phyloP scores from a whole-genome alignment of 2,113 vertebrate genomes.

The Drymodes brunneopygia region DNA sequence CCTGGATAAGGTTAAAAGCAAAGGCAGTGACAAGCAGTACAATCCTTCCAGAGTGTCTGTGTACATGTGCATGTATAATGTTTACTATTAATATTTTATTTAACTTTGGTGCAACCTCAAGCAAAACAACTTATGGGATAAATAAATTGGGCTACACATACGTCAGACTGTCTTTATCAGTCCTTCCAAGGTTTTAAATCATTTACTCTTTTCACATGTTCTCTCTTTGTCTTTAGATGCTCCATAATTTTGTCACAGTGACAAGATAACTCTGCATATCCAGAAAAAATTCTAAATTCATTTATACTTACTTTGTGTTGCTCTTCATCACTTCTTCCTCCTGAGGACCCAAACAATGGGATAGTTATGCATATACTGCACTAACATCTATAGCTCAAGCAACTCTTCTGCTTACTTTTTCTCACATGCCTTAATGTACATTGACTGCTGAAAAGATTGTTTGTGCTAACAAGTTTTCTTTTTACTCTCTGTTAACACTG shows the following conservation, averaged over 20 bases:
- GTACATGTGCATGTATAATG: not conserved
- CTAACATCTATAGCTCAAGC: not conserved
- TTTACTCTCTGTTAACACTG: not conserved
- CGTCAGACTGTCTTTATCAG: not conserved
- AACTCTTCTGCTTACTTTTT: not conserved
- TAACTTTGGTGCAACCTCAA: not conserved
- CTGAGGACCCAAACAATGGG: not conserved
- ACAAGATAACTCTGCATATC: not conserved
- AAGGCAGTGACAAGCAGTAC: not conserved
- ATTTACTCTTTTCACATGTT: not conserved
- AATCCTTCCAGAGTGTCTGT: not conserved
- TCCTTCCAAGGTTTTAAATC: not conserved
- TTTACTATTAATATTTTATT: not conserved
- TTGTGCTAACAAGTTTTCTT: not conserved
- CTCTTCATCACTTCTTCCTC: not conserved
- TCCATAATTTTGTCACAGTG: not conserved
- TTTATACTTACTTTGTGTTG: not conserved
- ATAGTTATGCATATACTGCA: not conserved
- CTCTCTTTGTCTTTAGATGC: not conserved
- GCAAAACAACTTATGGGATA: not conserved
- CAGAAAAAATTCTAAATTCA: not conserved
- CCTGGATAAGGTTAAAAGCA: not conserved
- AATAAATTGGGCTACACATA: not conserved
- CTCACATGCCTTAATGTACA: accelerated
- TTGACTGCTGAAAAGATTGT: not conserved